Conservation (phyloP, 1,140 invertebrate species). For the Panagrolaimus sp. region DNA sequence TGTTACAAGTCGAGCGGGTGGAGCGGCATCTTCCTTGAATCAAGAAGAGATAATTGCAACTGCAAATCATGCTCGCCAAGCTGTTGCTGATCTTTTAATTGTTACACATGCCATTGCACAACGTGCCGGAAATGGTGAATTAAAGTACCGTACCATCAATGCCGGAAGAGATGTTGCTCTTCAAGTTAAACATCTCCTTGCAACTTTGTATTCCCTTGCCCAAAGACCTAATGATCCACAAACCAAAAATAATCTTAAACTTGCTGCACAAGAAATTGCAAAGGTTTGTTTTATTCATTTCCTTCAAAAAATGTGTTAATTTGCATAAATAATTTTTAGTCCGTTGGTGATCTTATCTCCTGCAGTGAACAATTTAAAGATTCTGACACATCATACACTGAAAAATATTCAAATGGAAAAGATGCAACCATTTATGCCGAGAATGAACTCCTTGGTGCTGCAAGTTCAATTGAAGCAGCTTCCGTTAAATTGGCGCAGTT, state of each 20-base stretch:
- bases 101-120: slow-evolving; percentile 74
- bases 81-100: slow-evolving; percentile 84
- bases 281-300: slow-evolving; percentile 27
- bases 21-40: slow-evolving; percentile 79
- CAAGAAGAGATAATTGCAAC: slow-evolving; percentile 93
- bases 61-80: slow-evolving; percentile 88
- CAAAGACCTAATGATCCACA: slow-evolving; percentile 56
- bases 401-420: slow-evolving; percentile 70
- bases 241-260: slow-evolving; percentile 34
- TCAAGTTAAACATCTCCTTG: slow-evolving; percentile 73
- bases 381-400: not conserved
- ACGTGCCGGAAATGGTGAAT: slow-evolving; percentile 76
- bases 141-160: slow-evolving; percentile 72
- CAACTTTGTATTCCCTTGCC: slow-evolving; percentile 72
- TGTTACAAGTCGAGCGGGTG: slow-evolving; percentile 89
- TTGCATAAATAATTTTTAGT: slow-evolving; percentile 9
- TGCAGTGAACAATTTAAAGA: slow-evolving; percentile 14
- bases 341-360: slow-evolving; percentile 31
- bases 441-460: slow-evolving; percentile 92
- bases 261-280: slow-evolving; percentile 43
- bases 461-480: slow-evolving; percentile 93
- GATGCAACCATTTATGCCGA: slow-evolving; percentile 80
- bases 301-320: not conserved
- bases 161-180: slow-evolving; percentile 77
- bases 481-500: slow-evolving; percentile 87